These are phyloP conservation scores for Cyprinodon diabolis DNA, from an alignment of 2,797 vertebrate species.

Conservation along the genomic window DNA sequence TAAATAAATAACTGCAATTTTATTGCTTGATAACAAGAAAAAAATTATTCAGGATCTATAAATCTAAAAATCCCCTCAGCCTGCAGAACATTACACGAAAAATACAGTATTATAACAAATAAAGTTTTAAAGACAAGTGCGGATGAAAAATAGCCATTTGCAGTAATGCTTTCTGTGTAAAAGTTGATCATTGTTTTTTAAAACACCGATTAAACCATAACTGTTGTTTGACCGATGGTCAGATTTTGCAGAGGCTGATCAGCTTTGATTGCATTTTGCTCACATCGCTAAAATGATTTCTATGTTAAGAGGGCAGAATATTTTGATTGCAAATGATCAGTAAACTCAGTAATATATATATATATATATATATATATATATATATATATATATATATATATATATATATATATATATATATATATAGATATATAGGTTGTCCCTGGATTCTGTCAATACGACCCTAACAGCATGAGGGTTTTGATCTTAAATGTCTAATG, in stretches of 20 bases:
- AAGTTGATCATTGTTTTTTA: background rate
- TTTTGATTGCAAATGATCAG: background rate
- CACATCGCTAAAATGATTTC: background rate
- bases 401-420: background rate
- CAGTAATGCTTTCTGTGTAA: no score
- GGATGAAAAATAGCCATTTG: no score
- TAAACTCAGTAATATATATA: background rate
- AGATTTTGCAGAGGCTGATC: constrained; percentile 2
- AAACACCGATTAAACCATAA: background rate
- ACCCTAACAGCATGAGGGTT: no score
- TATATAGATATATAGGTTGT: background rate
- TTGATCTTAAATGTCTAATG: background rate
- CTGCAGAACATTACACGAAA: no score
- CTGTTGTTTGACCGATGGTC: background rate
- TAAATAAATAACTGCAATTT: no score
- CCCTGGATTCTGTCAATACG: no score
- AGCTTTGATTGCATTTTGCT: constrained; percentile 2
- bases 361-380: background rate
- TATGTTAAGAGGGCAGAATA: background rate
- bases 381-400: background rate
- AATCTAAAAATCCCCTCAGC: no score
- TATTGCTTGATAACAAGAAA: no score
- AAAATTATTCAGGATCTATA: no score
- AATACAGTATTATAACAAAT: no score
- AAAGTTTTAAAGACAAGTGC: no score